phyloP scores from a whole-genome alignment of 2,797 vertebrate genomes.

The Mergus octosetaceus region DNA sequence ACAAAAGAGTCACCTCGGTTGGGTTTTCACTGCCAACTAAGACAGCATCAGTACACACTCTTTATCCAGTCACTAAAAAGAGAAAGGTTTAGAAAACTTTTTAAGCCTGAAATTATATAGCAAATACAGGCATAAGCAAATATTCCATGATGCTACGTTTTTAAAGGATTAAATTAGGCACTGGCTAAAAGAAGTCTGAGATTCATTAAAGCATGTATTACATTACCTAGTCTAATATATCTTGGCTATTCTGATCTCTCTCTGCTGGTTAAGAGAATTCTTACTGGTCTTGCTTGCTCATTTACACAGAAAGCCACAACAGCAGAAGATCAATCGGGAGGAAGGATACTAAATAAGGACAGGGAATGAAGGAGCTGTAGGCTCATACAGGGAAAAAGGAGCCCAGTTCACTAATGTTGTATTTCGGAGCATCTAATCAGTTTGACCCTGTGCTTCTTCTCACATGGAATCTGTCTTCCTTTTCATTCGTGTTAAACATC shows the following conservation, averaged over 20 bases:
- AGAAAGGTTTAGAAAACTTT: not conserved
- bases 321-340: not conserved
- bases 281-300: not conserved
- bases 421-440: not conserved
- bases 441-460: not conserved
- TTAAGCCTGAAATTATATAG: not conserved
- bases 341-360: not conserved
- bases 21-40: not conserved
- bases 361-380: no score
- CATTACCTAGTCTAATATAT: not conserved
- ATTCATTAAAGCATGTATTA: not conserved
- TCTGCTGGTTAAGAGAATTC: not conserved
- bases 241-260: not conserved
- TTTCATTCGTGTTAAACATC: not conserved
- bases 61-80: not conserved
- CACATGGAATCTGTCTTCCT: not conserved
- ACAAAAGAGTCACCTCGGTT: slow-evolving; percentile 64
- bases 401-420: not conserved
- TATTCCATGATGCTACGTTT: not conserved
- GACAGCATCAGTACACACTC: not conserved
- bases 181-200: not conserved
- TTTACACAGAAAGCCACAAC: not conserved
- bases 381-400: not conserved
- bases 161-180: not conserved
- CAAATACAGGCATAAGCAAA: not conserved